Conservation (phyloP, 2,888 invertebrate genomes). For the Ferrisia virgata region DNA sequence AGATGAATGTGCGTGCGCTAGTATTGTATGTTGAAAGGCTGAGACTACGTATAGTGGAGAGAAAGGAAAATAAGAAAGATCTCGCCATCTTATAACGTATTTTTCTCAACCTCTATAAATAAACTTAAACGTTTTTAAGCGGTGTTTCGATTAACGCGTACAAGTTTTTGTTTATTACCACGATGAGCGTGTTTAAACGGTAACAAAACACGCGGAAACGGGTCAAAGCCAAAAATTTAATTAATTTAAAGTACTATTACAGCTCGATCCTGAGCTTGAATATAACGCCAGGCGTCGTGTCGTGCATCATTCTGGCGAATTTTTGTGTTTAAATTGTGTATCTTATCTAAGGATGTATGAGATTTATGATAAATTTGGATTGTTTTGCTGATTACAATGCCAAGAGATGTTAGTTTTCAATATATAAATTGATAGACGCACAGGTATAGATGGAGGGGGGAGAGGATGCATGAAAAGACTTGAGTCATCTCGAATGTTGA, state of each 20-base stretch:
- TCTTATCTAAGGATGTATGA: too few species aligned
- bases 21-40: background rate
- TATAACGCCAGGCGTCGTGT: background rate
- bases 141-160: conserved; percentile 8
- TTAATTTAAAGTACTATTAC: background rate
- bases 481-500: too few species aligned
- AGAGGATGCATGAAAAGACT: too few species aligned
- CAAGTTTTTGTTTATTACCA: conserved; percentile 6
- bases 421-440: too few species aligned
- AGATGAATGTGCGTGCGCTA: background rate
- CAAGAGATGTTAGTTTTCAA: too few species aligned
- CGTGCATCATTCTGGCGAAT: background rate
- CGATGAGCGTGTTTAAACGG: conserved; percentile 17
- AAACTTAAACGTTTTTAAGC: conserved; percentile 3
- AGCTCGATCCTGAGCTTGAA: background rate
- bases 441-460: too few species aligned
- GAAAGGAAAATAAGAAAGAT: background rate
- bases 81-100: background rate
- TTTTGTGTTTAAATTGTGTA: too few species aligned
- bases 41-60: background rate
- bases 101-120: background rate
- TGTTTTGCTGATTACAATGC: too few species aligned
- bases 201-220: conserved; percentile 21
- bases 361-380: too few species aligned
- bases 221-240: conserved; percentile 28